Evolutionary conservation across 2,113 vertebrate genomes (phyloP).

Genomic region (Apteryx owenii): DNA sequence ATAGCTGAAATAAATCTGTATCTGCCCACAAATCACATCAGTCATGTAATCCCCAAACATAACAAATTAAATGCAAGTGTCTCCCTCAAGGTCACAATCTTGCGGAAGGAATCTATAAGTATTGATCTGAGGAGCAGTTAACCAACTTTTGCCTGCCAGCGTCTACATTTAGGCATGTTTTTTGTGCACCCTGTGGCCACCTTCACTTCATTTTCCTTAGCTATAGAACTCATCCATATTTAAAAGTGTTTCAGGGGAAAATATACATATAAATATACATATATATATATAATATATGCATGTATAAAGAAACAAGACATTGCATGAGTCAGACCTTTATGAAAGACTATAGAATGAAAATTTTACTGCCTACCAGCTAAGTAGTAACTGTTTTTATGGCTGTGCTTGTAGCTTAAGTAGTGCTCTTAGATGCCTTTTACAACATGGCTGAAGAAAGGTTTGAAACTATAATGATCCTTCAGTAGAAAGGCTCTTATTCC

Average conservation of each 20-base stretch:
- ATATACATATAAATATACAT: neutral
- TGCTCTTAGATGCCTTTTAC: neutral
- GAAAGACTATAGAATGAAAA: neutral
- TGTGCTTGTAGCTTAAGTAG: neutral
- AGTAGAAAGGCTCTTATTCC: neutral
- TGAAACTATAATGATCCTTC: neutral
- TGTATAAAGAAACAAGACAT: too few relatives aligned
- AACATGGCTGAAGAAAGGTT: neutral
- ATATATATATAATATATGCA: too few relatives aligned
- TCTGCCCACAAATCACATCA: rapidly evolving
- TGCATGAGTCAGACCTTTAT: neutral
- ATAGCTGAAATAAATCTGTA: neutral
- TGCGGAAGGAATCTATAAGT: rapidly evolving
- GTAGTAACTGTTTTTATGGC: neutral
- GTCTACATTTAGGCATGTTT: neutral
- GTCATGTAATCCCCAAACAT: rapidly evolving
- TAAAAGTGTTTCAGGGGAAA: neutral
- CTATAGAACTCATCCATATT: neutral
- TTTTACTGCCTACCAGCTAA: neutral
- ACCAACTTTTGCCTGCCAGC: rapidly evolving
- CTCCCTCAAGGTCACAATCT: neutral
- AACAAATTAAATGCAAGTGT: rapidly evolving
- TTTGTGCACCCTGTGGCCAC: neutral
- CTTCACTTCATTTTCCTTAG: neutral
- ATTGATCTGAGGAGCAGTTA: neutral